Conservation (phyloP, 2,888 invertebrate species). For the Zelleria hepariella region DNA sequence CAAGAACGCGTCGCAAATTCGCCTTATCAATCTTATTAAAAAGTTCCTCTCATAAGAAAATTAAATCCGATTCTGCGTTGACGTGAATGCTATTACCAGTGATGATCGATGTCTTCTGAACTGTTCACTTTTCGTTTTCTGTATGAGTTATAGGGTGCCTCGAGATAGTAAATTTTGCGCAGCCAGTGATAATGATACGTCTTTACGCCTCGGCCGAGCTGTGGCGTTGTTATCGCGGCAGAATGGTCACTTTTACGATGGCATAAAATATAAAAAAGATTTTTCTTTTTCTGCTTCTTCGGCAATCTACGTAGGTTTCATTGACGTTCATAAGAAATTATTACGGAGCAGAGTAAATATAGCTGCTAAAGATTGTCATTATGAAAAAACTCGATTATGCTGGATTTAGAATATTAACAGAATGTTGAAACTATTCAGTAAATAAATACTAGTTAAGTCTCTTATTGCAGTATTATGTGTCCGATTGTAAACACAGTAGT, state of each 20-base stretch:
- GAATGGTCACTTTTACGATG: slow-evolving; percentile 41
- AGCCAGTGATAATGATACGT: slow-evolving; percentile 26
- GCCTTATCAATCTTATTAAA: not conserved
- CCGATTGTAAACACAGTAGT: too few species aligned
- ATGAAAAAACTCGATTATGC: too few species aligned
- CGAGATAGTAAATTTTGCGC: slow-evolving; percentile 11
- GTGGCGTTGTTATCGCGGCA: slow-evolving; percentile 26
- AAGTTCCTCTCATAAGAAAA: not conserved
- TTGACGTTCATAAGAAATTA: slow-evolving; percentile 31
- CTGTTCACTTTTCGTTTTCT: not conserved
- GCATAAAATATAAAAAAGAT: slow-evolving; percentile 35
- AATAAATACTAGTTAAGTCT: too few species aligned
- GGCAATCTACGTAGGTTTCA: slow-evolving; percentile 14
- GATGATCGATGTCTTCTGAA: not conserved
- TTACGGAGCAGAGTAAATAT: slow-evolving; percentile 1
- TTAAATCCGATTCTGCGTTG: not conserved
- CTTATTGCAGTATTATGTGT: too few species aligned
- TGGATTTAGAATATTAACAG: too few species aligned
- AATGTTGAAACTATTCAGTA: too few species aligned
- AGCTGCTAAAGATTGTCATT: too few species aligned
- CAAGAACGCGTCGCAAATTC: not conserved
- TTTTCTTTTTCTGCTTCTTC: slow-evolving; percentile 17
- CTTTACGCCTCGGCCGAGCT: slow-evolving; percentile 20
- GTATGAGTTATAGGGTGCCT: not conserved
- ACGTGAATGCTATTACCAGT: not conserved